phyloP scores from a whole-genome alignment of 2,888 invertebrate genomes.

The Phortica okadai region DNA sequence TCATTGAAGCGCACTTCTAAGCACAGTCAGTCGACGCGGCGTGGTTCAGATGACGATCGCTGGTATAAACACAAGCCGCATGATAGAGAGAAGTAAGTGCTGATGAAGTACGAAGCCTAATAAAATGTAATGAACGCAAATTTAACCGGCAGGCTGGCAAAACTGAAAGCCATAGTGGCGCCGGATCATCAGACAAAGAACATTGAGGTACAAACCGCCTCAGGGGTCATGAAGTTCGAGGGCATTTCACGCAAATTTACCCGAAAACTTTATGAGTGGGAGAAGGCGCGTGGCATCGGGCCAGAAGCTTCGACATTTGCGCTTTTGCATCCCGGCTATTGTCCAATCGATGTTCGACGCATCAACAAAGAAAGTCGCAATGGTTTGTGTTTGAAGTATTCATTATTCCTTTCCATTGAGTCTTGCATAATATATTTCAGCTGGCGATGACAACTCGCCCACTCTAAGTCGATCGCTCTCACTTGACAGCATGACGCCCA shows the following conservation, averaged over 20 bases:
- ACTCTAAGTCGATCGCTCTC: slow-evolving; percentile 85
- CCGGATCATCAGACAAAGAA: slow-evolving; percentile 80
- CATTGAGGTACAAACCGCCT: slow-evolving; percentile 88
- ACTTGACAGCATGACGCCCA: slow-evolving; percentile 84
- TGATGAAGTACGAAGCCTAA: slow-evolving; percentile 28
- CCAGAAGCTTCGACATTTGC: slow-evolving; percentile 92
- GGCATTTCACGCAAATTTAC: slow-evolving; percentile 93
- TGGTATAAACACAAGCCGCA: slow-evolving; percentile 81
- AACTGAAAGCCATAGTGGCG: slow-evolving; percentile 78
- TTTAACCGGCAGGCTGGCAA: slow-evolving; percentile 65
- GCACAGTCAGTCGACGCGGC: slow-evolving; percentile 59
- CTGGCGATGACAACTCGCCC: slow-evolving; percentile 73
- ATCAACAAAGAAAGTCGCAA: slow-evolving; percentile 71
- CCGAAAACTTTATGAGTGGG: slow-evolving; percentile 93
- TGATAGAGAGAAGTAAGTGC: slow-evolving; percentile 81
- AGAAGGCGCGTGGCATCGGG: slow-evolving; percentile 89
- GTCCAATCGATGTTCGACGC: slow-evolving; percentile 74
- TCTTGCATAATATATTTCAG: slow-evolving; percentile 34
- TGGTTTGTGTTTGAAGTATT: slow-evolving; percentile 51
- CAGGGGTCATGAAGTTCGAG: slow-evolving; percentile 89
- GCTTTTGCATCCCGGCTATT: slow-evolving; percentile 81
- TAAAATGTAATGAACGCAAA: background rate
- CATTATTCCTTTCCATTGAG: background rate
- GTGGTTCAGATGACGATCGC: slow-evolving; percentile 73
- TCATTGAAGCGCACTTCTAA: slow-evolving; percentile 69